A percentile compares a stretch with the other conserved stretches of the same genome.
Evolutionary conservation across 2,113 vertebrate species (phyloP).

Genomic region (Prochilodus magdalenae): DNA sequence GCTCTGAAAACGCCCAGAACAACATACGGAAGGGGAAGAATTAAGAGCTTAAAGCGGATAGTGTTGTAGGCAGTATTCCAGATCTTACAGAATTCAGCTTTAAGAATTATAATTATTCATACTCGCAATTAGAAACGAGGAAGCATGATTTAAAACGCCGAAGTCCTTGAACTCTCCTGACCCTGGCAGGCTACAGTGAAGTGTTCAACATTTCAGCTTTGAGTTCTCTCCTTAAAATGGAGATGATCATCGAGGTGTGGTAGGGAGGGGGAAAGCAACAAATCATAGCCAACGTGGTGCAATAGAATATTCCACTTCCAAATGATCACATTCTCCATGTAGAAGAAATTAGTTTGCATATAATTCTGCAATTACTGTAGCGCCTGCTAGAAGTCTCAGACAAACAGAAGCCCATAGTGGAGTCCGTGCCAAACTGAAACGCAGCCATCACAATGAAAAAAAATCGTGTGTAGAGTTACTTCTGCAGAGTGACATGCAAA

Average conservation of each 20-base stretch:
- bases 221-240: conserved; percentile 48
- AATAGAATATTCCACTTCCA: conserved; percentile 6
- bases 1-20: no score
- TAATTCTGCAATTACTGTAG: background rate
- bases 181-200: background rate
- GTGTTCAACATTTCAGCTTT: background rate
- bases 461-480: no score
- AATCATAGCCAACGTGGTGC: background rate
- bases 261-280: background rate
- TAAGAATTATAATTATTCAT: no score
- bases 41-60: background rate
- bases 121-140: conserved; percentile 11
- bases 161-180: background rate
- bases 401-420: conserved; percentile 12
- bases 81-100: conserved; percentile 13
- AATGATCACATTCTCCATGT: background rate
- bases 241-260: conserved; percentile 34
- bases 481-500: no score
- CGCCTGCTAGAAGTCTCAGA: conserved; percentile 2
- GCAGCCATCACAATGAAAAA: no score
- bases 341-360: conserved; percentile 51
- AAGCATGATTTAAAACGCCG: background rate
- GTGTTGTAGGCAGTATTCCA: background rate
- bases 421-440: no score
- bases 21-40: background rate